Evolutionary conservation across 2,113 vertebrate species (phyloP), one percentile per base, ranked within the genome.

Genomic region (Danio rerio): DNA sequence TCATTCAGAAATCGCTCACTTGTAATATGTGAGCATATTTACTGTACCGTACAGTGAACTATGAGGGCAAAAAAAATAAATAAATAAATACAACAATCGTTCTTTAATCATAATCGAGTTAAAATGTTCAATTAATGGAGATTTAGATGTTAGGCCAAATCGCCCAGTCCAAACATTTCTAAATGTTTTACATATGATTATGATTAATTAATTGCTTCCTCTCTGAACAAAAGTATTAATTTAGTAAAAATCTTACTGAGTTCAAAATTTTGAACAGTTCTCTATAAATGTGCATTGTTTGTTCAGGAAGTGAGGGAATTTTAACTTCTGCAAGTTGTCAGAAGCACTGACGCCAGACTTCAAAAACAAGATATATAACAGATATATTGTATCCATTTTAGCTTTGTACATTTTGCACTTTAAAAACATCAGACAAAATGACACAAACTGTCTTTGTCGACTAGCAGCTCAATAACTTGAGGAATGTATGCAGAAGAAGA

Each of bases 401-500:
- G 49, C 21, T 4, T 7, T 16, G 13, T 7, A 53, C 31, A 40
- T 8, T 43, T 56, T 58, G 18, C 0, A 31, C 12, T 31, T 16
- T 53, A 3, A 72, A 70, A 53, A 40, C 49, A 58, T 74, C 9
- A 58, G 40, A 31, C 53, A 58, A 18, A 58, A 43, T 74, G 2
- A 74, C 16, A 74, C 71, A 73, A 55, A 40, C 50, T 7, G 20
- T 21, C 49, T 50, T 43, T 79, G 70, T 82, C 47, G 50, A 40
- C 40, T 82, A 63, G 70, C 61, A 80, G 10, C 4, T 49, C 42
- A 21, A 43, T 72, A 80, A 56, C 6, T 42, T 31, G 55, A 58
- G 81, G 72, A 86, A 86, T 77, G 75, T 50, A 56, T 15, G 63
- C 68, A 61, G 63, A 53, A 55, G 8, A 3, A 31, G 81, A 42